Base-by-base conservation (phyloP, 1,140 invertebrate species). In the Drosophila ironensis region DNA sequence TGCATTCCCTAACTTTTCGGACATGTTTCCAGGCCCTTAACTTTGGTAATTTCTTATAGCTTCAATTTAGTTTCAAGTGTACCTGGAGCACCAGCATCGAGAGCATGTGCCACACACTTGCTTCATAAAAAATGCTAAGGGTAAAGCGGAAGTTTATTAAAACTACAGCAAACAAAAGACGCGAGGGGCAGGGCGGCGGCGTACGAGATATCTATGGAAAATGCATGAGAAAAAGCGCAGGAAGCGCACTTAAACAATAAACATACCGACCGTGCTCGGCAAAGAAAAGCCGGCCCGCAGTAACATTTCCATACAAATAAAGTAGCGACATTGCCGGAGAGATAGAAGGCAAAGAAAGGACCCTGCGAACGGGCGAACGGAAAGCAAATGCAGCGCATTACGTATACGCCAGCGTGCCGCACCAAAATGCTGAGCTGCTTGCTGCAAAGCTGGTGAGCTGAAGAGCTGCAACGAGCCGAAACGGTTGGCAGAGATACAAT, bases 61-160 rank as follows among this genome's bases (percentile, higher is more conserved):
- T n/a, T n/a, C n/a, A n/a, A n/a, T n/a, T n/a, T 12, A 4, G 2
- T 8, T 0, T 9, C 17, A n/a, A 22, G 37, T 60, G 56, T 1
- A 3, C 8, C 6, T 24, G 45, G n/a, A n/a, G n/a, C n/a, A n/a
- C 37, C 52, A 48, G 56, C 61, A 80, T 69, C 47, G 30, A 61
- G 66, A 61, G 50, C 78, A 78, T 78, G 73, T 73, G 28, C 44
- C 37, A 41, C 53, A 35, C 45, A 41, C 46, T 59, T 44, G 59
- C 80, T 78, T 51, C 35, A 80, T 84, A 72, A 84, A 86, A 56
- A n/a, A n/a, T n/a, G n/a, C 59, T 61, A 42, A 51, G 59, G 82
- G 48, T 22, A 84, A 75, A 72, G 52, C 74, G 80, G 80, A 84
- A 84, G 80, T 84, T 86, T 84, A 84, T 84, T 84, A 84, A 84